A percentile compares a stretch with the other conserved stretches of the same genome.
Conservation (phyloP, 2,888 invertebrate genomes). For the Glyphotaelius pellucidus region DNA sequence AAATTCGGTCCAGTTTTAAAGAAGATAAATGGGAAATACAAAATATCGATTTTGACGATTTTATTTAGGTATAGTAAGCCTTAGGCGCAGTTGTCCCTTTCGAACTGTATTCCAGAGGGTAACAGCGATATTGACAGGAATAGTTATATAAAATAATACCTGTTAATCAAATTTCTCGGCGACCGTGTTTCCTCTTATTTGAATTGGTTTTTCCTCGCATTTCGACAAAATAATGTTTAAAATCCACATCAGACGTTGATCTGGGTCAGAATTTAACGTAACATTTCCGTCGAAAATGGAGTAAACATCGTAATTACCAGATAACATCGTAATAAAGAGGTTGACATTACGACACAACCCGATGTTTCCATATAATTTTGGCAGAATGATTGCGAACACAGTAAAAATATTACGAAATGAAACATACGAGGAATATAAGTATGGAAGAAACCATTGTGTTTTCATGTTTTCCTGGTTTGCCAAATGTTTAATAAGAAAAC, state of each 20-base stretch:
- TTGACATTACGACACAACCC: neutral
- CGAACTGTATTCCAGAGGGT: too few species aligned
- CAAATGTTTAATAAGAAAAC: neutral
- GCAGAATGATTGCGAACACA: neutral
- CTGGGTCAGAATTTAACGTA: neutral
- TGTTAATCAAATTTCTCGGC: too few species aligned
- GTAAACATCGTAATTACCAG: slow-evolving; percentile 2
- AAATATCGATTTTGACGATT: too few species aligned
- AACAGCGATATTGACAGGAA: too few species aligned
- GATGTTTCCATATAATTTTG: neutral
- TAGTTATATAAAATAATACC: too few species aligned
- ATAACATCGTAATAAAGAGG: neutral
- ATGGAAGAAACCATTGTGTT: neutral
- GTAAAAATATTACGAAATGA: neutral
- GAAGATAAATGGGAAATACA: too few species aligned
- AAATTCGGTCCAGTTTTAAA: too few species aligned
- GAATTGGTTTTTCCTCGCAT: too few species aligned
- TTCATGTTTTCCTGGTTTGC: neutral
- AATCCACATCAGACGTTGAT: neutral
- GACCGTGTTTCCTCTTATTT: too few species aligned
- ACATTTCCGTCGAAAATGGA: neutral
- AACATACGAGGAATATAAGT: neutral
- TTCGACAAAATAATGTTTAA: too few species aligned
- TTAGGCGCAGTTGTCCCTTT: too few species aligned
- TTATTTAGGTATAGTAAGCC: too few species aligned